Evolutionary conservation across 2,113 vertebrate genomes (phyloP), one percentile per base, ranked within the genome.

Genomic region (Plestiodon gilberti): DNA sequence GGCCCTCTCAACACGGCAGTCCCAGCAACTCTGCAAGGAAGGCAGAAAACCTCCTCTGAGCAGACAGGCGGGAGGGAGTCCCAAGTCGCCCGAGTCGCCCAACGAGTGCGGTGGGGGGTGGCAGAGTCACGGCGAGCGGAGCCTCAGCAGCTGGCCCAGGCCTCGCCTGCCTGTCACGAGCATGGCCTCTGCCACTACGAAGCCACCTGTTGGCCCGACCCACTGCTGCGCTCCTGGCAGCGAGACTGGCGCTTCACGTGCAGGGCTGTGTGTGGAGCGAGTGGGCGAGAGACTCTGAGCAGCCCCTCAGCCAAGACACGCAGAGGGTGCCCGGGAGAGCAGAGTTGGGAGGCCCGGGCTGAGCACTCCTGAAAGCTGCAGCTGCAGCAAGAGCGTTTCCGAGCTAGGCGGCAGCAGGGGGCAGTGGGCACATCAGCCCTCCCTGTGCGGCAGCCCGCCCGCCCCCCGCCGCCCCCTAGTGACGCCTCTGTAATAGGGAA

Each of bases 241-340:
- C 85, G 87, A 87, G 82, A 85, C 18, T 61, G 71, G 89, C 65
- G 65, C 65, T 59, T 76, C 89, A 82, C 87, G 85, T 90, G 82
- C 6, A 4, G 48, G 15, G 87, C 75, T 35, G 69, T 81, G 84
- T 83, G 85, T 33, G 61, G 77, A 76, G 83, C 15, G 83, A 18
- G 43, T 59, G n/a, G n/a, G n/a, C n/a, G n/a, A n/a, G n/a, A n/a
- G 5, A 43, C 52, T 25, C 8, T 20, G 18, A 61, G 8, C 15
- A 18, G 59, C 15, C 8, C 22, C 59, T 61, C 59, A 71, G n/a
- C n/a, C n/a, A n/a, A n/a, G n/a, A n/a, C n/a, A n/a, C n/a, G n/a
- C n/a, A n/a, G n/a, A n/a, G n/a, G n/a, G n/a, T n/a, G n/a, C n/a
- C n/a, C n/a, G n/a, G n/a, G n/a, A n/a, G n/a, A n/a, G n/a, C n/a